These are phyloP conservation scores for Xiphydria camelus DNA, from an alignment of 2,888 invertebrate genomes.

Conservation along the genomic window DNA sequence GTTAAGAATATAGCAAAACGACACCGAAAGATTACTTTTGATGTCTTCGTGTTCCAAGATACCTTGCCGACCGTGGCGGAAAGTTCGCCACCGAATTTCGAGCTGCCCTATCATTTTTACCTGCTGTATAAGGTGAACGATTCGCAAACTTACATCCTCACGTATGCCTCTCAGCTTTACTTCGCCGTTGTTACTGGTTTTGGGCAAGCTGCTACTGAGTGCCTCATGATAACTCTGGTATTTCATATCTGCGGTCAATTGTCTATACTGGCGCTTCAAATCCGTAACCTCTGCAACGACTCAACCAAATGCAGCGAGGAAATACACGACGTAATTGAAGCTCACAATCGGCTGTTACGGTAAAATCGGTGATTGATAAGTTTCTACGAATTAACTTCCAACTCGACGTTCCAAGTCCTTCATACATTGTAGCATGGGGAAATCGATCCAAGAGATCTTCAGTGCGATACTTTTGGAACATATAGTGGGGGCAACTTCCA, in stretches of 20 bases:
- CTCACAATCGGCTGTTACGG: slow-evolving; percentile 35
- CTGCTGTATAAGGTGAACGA: slow-evolving; percentile 38
- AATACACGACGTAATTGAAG: slow-evolving; percentile 26
- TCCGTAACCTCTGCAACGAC: slow-evolving; percentile 27
- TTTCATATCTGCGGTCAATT: slow-evolving; percentile 43
- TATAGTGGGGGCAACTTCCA: slow-evolving; percentile 31
- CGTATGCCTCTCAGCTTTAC: slow-evolving; percentile 36
- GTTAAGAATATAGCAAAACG: not conserved
- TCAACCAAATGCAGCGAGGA: slow-evolving; percentile 22
- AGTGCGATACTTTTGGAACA: slow-evolving; percentile 29
- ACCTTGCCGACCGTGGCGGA: not conserved
- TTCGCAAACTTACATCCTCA: slow-evolving; percentile 30
- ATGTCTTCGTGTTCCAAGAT: not conserved
- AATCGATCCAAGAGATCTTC: slow-evolving; percentile 28
- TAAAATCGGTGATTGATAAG: slow-evolving; percentile 19
- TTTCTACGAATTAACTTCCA: no score
- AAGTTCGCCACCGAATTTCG: slow-evolving; percentile 20
- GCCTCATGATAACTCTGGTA: slow-evolving; percentile 38
- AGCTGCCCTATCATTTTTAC: slow-evolving; percentile 43
- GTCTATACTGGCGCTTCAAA: slow-evolving; percentile 34
- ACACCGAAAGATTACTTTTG: not conserved
- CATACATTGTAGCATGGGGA: slow-evolving; percentile 29
- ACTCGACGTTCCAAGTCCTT: no score
- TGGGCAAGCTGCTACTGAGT: slow-evolving; percentile 38
- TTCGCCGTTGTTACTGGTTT: slow-evolving; percentile 39